A percentile compares a stretch with the other conserved stretches of the same genome.
phyloP scores from a whole-genome alignment of 1,140 invertebrate genomes.

The Temnothorax longispinosus region DNA sequence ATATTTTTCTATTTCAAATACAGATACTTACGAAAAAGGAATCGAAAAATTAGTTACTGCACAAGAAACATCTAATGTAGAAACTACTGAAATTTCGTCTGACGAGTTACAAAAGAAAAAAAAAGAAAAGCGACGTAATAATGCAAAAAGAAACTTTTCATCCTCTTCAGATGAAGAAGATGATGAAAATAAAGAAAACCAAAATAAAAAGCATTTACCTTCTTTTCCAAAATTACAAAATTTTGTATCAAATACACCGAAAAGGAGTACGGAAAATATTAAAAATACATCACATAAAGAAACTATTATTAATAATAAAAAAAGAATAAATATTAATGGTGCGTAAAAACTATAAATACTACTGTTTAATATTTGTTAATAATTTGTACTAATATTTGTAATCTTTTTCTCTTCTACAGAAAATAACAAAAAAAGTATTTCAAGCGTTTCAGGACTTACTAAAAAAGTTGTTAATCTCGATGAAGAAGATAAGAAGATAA shows the following conservation, averaged over 20 bases:
- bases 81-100: background rate
- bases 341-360: background rate
- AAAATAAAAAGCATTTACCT: background rate
- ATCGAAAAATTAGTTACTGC: background rate
- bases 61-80: slow-evolving; percentile 6
- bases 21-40: background rate
- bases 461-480: too few species aligned
- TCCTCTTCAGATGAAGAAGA: background rate
- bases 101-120: background rate
- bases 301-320: background rate
- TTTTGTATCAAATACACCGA: background rate
- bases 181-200: background rate
- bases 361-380: background rate
- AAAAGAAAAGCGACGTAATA: background rate
- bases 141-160: background rate
- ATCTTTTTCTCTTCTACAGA: background rate
- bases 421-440: background rate
- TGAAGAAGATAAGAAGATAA: too few species aligned
- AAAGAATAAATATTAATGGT: background rate
- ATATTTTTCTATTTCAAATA: background rate
- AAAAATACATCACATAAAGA: background rate
- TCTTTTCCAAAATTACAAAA: background rate
- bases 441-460: background rate
- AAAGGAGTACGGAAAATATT: background rate
- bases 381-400: background rate